These are phyloP conservation scores for Campylomormyrus numenius DNA, from an alignment of 2,113 vertebrate species.

Conservation along the genomic window DNA sequence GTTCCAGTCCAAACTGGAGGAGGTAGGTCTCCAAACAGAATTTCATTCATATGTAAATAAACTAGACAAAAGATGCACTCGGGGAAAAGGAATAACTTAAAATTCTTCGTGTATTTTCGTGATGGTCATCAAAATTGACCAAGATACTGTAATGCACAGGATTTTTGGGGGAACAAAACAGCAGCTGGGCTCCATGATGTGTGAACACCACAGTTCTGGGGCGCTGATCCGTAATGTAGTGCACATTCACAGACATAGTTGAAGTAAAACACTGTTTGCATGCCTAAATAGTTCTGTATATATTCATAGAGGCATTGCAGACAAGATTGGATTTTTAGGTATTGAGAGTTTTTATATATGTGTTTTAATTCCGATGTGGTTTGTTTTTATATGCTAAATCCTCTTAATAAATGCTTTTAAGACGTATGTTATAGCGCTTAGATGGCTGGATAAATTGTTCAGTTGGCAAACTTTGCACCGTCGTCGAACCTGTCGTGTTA, in stretches of 20 bases:
- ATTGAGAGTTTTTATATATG: background rate
- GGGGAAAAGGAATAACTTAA: background rate
- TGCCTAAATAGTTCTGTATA: background rate
- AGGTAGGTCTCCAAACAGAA: constrained; percentile 59
- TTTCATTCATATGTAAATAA: constrained; percentile 1
- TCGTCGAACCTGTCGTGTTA: background rate
- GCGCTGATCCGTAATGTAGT: background rate
- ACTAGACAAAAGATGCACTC: background rate
- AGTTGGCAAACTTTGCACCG: background rate
- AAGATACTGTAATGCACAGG: background rate
- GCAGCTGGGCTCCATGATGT: background rate
- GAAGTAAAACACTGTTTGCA: background rate
- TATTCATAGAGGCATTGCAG: background rate
- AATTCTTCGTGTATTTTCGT: background rate
- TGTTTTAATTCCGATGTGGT: background rate
- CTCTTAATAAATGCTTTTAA: background rate
- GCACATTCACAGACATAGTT: background rate
- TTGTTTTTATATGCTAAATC: background rate
- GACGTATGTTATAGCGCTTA: background rate
- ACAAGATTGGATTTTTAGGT: background rate
- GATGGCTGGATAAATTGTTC: background rate
- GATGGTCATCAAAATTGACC: background rate
- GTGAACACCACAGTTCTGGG: background rate
- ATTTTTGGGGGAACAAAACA: background rate
- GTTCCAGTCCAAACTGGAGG: constrained; percentile 91